Conservation (phyloP, 2,888 invertebrate species). For the Mycogona germanica region DNA sequence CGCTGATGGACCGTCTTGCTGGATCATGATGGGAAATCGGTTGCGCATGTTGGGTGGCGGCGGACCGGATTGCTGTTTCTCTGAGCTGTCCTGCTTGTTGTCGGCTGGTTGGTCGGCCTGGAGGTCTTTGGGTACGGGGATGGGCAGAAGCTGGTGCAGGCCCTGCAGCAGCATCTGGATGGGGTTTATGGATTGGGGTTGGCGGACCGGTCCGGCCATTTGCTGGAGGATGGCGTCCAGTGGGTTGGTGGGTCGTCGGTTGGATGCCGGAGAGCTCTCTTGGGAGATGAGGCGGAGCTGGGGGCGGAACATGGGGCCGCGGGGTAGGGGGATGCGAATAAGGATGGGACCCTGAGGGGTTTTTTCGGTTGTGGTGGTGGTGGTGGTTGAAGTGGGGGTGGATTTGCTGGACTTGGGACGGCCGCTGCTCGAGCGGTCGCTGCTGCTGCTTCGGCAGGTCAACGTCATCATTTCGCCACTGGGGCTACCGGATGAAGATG, state of each 20-base stretch:
- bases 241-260: background rate
- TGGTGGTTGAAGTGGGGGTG: background rate
- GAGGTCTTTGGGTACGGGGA: background rate
- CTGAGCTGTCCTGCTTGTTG: background rate
- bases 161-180: background rate
- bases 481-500: too few relatives aligned
- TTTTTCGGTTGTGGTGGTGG: too few relatives aligned
- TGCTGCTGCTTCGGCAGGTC: conserved; percentile 70
- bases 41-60: background rate
- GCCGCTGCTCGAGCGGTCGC: conserved; percentile 34
- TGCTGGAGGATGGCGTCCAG: too few relatives aligned
- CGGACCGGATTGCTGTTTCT: background rate
- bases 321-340: conserved; percentile 13
- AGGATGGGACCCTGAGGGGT: too few relatives aligned
- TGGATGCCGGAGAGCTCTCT: background rate
- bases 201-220: background rate
- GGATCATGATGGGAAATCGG: background rate
- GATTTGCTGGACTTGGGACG: conserved; percentile 7
- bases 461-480: conserved; percentile 79
- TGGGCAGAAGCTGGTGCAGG: background rate
- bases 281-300: background rate
- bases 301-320: background rate
- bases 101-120: background rate
- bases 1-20: background rate
- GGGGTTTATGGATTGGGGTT: background rate